Evolutionary conservation across 2,888 invertebrate species (phyloP), one percentile per base, ranked within the genome.

Genomic region (Allolobophora icterica): DNA sequence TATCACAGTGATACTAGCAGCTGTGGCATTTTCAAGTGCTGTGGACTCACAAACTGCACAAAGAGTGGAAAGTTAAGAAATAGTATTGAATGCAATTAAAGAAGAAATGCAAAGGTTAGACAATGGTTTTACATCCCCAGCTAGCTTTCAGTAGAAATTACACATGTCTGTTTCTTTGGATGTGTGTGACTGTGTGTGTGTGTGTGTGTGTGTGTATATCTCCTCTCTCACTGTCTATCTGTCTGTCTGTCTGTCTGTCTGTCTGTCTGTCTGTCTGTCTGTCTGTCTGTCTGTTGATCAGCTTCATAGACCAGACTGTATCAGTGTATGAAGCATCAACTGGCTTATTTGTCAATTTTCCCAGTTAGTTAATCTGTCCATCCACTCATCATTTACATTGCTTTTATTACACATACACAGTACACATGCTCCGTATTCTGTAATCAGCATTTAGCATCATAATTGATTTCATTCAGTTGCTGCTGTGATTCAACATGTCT

Each of bases 341-440:
- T 71, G 71, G 71, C 8, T 13, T 71, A 71, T 71, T 71, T 71
- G 71, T 71, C 71, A n/a, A 71, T 71, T 71, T 71, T 11, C 8
- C n/a, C 71, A 30, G 30, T n/a, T 8, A 11, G 71, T 71, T 71
- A 71, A 71, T 71, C 71, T 71, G 71, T 71, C 71, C 71, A 71
- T 71, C 71, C 71, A 71, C 71, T 71, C 71, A 71, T n/a, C 71
- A 71, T n/a, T n/a, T 71, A n/a, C n/a, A 71, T n/a, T 71, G 71
- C 71, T 71, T 71, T 71, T 71, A 71, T 71, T 11, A 71, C n/a
- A 30, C 8, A 71, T 30, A n/a, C 71, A 71, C 30, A 71, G 71
- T 71, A 71, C 30, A 71, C n/a, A 71, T 52, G 52, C 52, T 52
- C 52, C 17, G 24, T n/a, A n/a, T 4, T 30, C 30, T 71, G 71